Evolutionary conservation across 1,140 invertebrate genomes (phyloP).

Genomic region (Colletes gigas): DNA sequence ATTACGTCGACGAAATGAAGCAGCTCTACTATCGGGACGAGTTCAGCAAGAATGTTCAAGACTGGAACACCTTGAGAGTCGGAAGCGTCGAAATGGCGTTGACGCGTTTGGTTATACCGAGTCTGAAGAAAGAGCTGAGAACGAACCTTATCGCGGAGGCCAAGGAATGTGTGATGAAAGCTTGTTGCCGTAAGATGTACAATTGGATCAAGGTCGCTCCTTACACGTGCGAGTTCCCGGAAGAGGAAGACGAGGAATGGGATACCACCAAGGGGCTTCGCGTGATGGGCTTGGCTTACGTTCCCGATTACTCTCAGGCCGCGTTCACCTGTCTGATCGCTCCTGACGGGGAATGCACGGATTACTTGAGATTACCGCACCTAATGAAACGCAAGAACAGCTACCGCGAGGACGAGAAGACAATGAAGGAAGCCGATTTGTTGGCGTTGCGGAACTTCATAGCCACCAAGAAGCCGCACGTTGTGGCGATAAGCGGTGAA

Average conservation of each 20-base stretch:
- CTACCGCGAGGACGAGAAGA: slow-evolving; percentile 87
- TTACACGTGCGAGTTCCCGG: slow-evolving; percentile 88
- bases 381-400: slow-evolving; percentile 91
- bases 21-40: slow-evolving; percentile 96
- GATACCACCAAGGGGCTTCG: slow-evolving; percentile 92
- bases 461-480: slow-evolving; percentile 94
- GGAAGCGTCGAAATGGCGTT: slow-evolving; percentile 95
- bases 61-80: slow-evolving; percentile 96
- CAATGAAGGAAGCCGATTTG: slow-evolving; percentile 91
- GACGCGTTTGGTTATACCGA: slow-evolving; percentile 93
- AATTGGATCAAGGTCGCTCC: slow-evolving; percentile 96
- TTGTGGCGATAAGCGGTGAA: slow-evolving; percentile 94
- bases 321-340: slow-evolving; percentile 94
- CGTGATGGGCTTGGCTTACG: slow-evolving; percentile 93
- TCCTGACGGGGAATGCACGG: slow-evolving; percentile 94
- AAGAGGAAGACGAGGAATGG: slow-evolving; percentile 96
- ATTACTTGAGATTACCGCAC: slow-evolving; percentile 93
- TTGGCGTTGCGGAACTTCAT: slow-evolving; percentile 93
- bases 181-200: slow-evolving; percentile 92
- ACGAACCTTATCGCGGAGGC: slow-evolving; percentile 91
- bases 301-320: slow-evolving; percentile 91
- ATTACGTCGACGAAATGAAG: slow-evolving; percentile 95
- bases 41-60: slow-evolving; percentile 96
- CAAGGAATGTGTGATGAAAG: slow-evolving; percentile 93
- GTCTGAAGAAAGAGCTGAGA: slow-evolving; percentile 93